Evolutionary conservation across 2,888 invertebrate genomes (phyloP), one percentile per base, ranked within the genome.

Genomic region (Timema podura): DNA sequence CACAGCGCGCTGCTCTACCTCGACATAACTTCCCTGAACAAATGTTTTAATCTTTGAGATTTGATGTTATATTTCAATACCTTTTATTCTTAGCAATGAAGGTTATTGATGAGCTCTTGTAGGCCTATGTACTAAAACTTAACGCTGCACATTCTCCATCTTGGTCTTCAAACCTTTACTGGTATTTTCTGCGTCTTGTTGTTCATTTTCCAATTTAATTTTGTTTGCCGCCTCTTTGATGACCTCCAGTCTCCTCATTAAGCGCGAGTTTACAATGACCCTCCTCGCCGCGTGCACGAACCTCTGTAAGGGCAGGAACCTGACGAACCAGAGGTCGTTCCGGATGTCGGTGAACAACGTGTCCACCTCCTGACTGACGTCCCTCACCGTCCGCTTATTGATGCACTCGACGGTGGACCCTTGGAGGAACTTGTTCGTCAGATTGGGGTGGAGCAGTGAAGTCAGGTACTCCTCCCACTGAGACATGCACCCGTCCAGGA

Each of bases 381-480:
- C 59, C 16, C 59, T 5, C 59, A 59, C 30, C 59, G 59, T 59
- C 16, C 30, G 9, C 59, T 44, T 16, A 8, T 44, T 15, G 30
- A 59, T 6, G 59, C 59, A 59, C 54, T 54, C 54, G n/a, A 16
- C n/a, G n/a, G 13, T 16, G 5, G 10, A 6, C n/a, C 6, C 54
- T n/a, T 11, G 15, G 54, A n/a, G 15, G 9, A 5, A 11, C 54
- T 11, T 54, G 54, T 16, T 54, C 15, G 6, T 11, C 54, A 54
- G 54, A n/a, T n/a, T 16, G 2, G 54, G 54, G 5, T 16, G 10
- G 15, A 54, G 54, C 54, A 6, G 2, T 16, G 16, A 16, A 2
- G 54, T 15, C 61, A 61, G 61, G 61, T 44, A 61, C 61, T 61
- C 61, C 61, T 61, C 61, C 61, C 61, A 61, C 61, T 16, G n/a